These are phyloP conservation scores for Parauchenoglanis punctatus DNA, from an alignment of 2,797 vertebrate species.

Conservation along the genomic window DNA sequence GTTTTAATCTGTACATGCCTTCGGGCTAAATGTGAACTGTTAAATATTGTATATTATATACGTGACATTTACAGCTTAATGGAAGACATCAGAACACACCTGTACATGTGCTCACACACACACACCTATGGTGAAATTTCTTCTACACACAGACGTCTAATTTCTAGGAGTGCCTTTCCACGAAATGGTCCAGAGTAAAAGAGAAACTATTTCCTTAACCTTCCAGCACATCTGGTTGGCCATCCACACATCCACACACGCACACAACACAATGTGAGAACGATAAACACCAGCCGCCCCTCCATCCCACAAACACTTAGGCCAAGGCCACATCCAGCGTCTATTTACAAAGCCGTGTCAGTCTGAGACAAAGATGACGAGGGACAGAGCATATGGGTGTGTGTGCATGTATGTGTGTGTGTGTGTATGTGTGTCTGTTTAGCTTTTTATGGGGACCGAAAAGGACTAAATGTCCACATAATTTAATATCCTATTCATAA, in stretches of 20 bases:
- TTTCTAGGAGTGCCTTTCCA: not conserved
- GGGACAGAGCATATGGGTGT: not conserved
- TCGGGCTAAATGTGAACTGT: not conserved
- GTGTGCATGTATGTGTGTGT: constrained; percentile 27
- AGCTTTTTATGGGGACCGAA: not conserved
- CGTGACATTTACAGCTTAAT: not conserved
- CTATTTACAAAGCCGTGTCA: constrained; percentile 50
- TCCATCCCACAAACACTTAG: constrained; percentile 31
- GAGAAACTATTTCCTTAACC: constrained; percentile 19
- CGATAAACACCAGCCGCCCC: constrained; percentile 35
- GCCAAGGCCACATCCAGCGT: constrained; percentile 39
- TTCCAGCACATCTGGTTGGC: constrained; percentile 23
- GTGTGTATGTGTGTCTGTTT: constrained; percentile 12
- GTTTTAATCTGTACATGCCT: not conserved
- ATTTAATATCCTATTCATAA: not conserved
- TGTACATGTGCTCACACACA: not conserved
- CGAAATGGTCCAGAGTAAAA: not conserved
- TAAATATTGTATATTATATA: not conserved
- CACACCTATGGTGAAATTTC: not conserved
- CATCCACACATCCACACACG: constrained; percentile 20
- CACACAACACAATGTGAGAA: constrained; percentile 30
- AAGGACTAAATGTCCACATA: not conserved
- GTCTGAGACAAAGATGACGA: constrained; percentile 27
- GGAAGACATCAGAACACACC: not conserved
- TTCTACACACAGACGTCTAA: not conserved